phyloP scores from a whole-genome alignment of 2,888 invertebrate species.

The Caenorhabditis parvicauda region DNA sequence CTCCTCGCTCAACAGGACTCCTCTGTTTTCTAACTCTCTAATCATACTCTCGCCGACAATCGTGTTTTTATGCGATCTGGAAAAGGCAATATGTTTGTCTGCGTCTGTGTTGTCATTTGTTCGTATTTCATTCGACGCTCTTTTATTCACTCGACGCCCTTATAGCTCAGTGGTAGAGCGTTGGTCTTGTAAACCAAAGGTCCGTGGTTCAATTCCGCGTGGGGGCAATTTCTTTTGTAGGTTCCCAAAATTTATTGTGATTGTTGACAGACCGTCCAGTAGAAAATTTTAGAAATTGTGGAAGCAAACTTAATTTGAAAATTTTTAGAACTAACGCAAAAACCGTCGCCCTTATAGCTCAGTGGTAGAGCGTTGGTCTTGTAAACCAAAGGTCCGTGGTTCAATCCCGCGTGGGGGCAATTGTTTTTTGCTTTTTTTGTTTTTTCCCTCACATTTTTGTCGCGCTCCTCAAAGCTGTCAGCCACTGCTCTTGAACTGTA shows the following conservation, averaged over 20 bases:
- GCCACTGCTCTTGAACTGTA: conserved; percentile 46
- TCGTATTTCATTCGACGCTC: too few species aligned
- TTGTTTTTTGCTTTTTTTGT: too few species aligned
- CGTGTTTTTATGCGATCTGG: conserved; percentile 54
- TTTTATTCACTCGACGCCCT: too few species aligned
- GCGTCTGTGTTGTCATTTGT: neutral
- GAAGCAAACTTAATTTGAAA: too few species aligned
- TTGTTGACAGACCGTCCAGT: too few species aligned
- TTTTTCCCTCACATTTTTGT: conserved; percentile 48
- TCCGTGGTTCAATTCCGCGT: conserved; percentile 33
- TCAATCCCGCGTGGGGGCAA: conserved; percentile 40
- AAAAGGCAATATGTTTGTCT: conserved; percentile 2
- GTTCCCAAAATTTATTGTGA: too few species aligned
- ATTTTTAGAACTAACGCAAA: too few species aligned
- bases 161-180: conserved; percentile 40
- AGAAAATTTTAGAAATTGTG: too few species aligned
- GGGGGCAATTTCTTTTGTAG: conserved; percentile 12
- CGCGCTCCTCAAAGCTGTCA: conserved; percentile 47
- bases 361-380: conserved; percentile 41
- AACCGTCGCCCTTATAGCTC: conserved; percentile 40
- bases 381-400: conserved; percentile 40
- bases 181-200: conserved; percentile 39
- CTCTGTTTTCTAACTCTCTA: conserved; percentile 39
- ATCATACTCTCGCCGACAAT: conserved; percentile 51
- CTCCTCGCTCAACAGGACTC: conserved; percentile 47